Evolutionary conservation across 2,113 vertebrate genomes (phyloP), one percentile per base, ranked within the genome.

Genomic region (Hemibates koningsi): DNA sequence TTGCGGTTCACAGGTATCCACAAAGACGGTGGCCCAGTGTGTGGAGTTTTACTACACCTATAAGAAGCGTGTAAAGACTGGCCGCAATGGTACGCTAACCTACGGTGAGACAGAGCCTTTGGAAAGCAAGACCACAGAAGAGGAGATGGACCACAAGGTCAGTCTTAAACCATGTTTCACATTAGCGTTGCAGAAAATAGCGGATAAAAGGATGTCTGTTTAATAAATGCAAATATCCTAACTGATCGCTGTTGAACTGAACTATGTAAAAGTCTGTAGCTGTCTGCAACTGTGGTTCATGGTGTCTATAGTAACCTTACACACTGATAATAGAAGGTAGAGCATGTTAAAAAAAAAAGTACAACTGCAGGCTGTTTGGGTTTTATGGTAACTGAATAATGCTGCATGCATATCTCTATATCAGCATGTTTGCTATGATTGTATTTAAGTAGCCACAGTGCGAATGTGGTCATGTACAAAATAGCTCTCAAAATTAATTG

Each of bases 11-110:
- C 92, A 99, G 98, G 98, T 99, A 92, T 97, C 96, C 95, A 99
- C 98, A 36, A 99, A 99, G 96, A 97, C 98, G 0, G 98, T 99
- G 95, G 96, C 98, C 14, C 99, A 99, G 93, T 99, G 99, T 36
- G 99, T 99, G 87, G 99, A 99, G 94, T 99, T 98, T 93, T 99
- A 99, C 94, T 99, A 99, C 93, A 98, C 98, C 0, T 98, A 98
- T 88, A 99, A 99, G 95, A 99, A 98, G 85, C 98, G 98, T 56
- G 98, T 98, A 89, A 99, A 99, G 93, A 97, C 98, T 5, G 98
- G 98, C 88, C 98, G 97, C 83, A 98, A 97, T 2, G 98, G 99
- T 61, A 96, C 96, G 4, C 96, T 99, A n/a, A 94, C 97, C 41
- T 99, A 98, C 2, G 99, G 99, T 4, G 98, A 99, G 82, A 91